phyloP scores from a whole-genome alignment of 1,140 invertebrate species.

The Drosophila watanabei region DNA sequence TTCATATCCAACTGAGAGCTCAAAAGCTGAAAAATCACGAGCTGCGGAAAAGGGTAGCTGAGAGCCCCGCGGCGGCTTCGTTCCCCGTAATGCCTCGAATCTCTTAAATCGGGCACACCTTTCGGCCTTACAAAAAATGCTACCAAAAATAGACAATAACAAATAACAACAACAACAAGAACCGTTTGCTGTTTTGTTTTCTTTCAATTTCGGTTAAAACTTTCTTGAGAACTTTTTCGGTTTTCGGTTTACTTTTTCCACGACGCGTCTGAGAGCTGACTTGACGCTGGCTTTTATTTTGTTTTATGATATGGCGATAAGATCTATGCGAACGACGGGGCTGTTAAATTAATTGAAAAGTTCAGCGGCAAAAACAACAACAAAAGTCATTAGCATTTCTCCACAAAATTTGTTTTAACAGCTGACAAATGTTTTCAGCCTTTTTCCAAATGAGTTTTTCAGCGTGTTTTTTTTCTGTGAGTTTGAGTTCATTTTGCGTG shows the following conservation, averaged over 20 bases:
- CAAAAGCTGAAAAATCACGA: conserved; percentile 7
- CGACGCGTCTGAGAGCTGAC: not conserved
- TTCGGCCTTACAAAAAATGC: conserved; percentile 59
- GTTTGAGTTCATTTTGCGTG: conserved; percentile 41
- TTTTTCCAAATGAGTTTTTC: conserved; percentile 41
- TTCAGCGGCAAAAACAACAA: conserved; percentile 60
- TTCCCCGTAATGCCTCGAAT: conserved; percentile 52
- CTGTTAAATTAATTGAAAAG: conserved; percentile 82
- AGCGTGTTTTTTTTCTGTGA: not conserved
- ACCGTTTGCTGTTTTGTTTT: conserved; percentile 64
- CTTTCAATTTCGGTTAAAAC: conserved; percentile 64
- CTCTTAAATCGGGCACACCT: conserved; percentile 66
- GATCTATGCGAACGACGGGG: conserved; percentile 72
- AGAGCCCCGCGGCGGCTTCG: conserved; percentile 50
- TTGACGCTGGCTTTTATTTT: conserved; percentile 33
- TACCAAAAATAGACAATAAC: conserved; percentile 69
- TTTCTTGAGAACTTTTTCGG: conserved; percentile 70
- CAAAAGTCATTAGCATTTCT: conserved; percentile 73
- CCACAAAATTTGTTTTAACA: conserved; percentile 73
- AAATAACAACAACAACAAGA: not conserved
- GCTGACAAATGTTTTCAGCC: conserved; percentile 69
- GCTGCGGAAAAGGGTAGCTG: conserved; percentile 23
- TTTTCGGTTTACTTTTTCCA: conserved; percentile 24
- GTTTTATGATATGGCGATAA: conserved; percentile 76
- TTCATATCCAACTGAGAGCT: conserved; percentile 34